Conservation (phyloP, 2,888 invertebrate species). For the Pyrgus malvae region DNA sequence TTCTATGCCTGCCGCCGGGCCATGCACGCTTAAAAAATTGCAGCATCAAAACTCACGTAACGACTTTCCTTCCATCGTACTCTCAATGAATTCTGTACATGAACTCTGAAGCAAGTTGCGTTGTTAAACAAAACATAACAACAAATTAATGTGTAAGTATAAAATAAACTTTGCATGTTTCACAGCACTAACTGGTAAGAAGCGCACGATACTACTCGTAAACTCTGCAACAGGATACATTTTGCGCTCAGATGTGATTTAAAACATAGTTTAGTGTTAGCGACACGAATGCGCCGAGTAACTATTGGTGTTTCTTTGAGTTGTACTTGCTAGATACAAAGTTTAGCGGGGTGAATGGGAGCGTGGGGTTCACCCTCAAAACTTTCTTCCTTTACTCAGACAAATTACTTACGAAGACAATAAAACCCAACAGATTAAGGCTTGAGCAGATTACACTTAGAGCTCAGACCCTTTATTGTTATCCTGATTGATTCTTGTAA, state of each 20-base stretch:
- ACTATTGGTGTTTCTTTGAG: conserved; percentile 27
- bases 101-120: background rate
- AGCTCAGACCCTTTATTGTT: conserved; percentile 11
- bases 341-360: conserved; percentile 6
- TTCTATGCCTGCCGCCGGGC: too few relatives aligned
- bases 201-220: background rate
- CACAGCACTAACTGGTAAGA: conserved; percentile 2
- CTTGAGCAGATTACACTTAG: conserved; percentile 12
- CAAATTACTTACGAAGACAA: conserved; percentile 28
- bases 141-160: background rate
- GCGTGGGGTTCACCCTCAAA: conserved; percentile 23
- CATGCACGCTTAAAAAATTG: too few relatives aligned
- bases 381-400: conserved; percentile 30
- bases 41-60: too few relatives aligned
- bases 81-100: too few relatives aligned
- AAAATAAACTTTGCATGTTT: background rate
- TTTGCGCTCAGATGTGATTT: conserved; percentile 16
- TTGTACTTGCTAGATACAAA: conserved; percentile 20
- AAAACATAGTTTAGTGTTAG: conserved; percentile 20
- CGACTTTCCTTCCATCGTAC: too few relatives aligned
- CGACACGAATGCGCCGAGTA: conserved; percentile 21
- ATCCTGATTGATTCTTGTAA: conserved; percentile 15
- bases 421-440: conserved; percentile 27
- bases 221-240: conserved; percentile 1
- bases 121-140: background rate